Percentiles rank a stretch among this genome's conserved stretches.
Evolutionary conservation across 1,140 invertebrate genomes (phyloP).

Genomic region (Periplaneta americana): DNA sequence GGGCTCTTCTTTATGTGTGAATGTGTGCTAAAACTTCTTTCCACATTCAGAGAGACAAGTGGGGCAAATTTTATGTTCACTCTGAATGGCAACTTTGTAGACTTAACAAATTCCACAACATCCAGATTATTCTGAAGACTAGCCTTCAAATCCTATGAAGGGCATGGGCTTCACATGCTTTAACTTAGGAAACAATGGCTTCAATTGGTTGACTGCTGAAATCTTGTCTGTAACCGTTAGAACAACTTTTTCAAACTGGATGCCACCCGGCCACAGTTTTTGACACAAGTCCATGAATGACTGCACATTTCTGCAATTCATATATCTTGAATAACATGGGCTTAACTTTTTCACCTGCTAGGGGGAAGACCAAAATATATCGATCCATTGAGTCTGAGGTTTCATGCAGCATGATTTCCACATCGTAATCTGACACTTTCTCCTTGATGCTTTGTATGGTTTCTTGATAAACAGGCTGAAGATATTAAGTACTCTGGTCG

Average conservation of each 20-base stretch:
- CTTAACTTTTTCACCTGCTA: background rate
- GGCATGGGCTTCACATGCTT: background rate
- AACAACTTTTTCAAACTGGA: too few relatives aligned
- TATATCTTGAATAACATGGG: background rate
- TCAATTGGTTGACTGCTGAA: background rate
- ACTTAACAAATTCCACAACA: background rate
- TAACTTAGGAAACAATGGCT: background rate
- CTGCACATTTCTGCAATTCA: background rate
- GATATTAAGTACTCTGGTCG: background rate
- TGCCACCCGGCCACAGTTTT: background rate
- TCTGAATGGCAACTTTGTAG: background rate
- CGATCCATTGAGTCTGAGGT: background rate
- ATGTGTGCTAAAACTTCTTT: too few relatives aligned
- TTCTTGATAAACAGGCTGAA: background rate
- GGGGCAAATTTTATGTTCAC: background rate
- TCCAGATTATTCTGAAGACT: background rate
- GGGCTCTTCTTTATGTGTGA: too few relatives aligned
- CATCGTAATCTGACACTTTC: background rate
- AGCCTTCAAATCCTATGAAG: background rate
- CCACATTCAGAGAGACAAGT: conserved; percentile 13
- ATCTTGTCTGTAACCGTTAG: background rate
- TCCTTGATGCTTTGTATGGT: background rate
- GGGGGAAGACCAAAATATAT: background rate
- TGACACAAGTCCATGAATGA: background rate
- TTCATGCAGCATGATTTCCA: background rate